Base-by-base conservation (phyloP, 2,797 vertebrate species). In the Chaunax sp. region DNA sequence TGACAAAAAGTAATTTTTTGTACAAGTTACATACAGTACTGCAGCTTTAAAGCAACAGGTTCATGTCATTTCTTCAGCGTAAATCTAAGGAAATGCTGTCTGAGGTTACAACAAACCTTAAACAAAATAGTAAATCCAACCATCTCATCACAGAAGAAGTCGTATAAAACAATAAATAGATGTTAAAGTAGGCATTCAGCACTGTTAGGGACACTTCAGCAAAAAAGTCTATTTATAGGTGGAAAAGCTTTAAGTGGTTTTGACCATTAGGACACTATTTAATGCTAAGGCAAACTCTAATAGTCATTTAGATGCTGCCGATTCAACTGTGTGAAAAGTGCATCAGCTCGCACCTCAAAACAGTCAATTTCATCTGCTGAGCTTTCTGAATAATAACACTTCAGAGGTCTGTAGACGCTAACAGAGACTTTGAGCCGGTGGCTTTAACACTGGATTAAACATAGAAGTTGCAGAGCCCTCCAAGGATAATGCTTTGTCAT, bases 371-470 rank as follows among this genome's bases (percentile, higher is more conserved):
- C 3, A 19, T 33, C 75, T 59, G 65, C 3, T 11, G 26, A 25
- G 51, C 28, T 55, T 50, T 77, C 12, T 43, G 63, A 53, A 66
- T 62, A 66, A 49, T 41, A 63, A 43, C 66, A 53, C 63, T 64
- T 69, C 47, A 65, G 67, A 65, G 64, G 65, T 83, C 37, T 26
- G 14, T 30, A 45, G 66, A 67, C 1, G 41, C 49, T 47, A 51
- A 53, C 45, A 20, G 38, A 64, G 64, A 62, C 63, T 66, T 20
- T 54, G 65, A 81, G 68, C 70, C 26, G 58, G 3, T 1, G 46
- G 69, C 59, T 78, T 79, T 68, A 73, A 81, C 62, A 68, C 43
- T 10, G 72, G 66, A 80, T 59, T 65, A 49, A 72, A 51, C 60
- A 47, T 64, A 72, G 57, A 54, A 41, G 77, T 60, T 64, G 63